Evolutionary conservation across 2,888 invertebrate species (phyloP).

Genomic region (Hypsopygia costalis): DNA sequence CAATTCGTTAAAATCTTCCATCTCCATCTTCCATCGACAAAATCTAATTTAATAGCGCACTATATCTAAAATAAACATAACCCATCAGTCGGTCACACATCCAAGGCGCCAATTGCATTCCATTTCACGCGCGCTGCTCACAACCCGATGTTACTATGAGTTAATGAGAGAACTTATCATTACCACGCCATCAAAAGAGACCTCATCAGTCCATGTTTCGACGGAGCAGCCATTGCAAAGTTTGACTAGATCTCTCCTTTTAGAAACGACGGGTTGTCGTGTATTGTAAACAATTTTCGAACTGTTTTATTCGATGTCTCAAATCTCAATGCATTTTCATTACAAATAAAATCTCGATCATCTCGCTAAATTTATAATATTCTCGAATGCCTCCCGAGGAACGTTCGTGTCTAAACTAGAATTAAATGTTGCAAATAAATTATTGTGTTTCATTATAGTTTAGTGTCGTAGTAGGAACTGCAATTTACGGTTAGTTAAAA

Average conservation of each 20-base stretch:
- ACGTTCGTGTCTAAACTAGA: conserved; percentile 35
- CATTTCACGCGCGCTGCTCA: conserved; percentile 33
- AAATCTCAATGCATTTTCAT: conserved; percentile 56
- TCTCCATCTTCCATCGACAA: conserved; percentile 1
- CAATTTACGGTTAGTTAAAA: conserved; percentile 57
- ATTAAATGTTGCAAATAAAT: conserved; percentile 50
- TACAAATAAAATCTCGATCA: conserved; percentile 29
- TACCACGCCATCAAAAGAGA: conserved; percentile 17
- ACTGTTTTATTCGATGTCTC: conserved; percentile 36
- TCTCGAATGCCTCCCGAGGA: conserved; percentile 45
- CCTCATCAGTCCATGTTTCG: conserved; percentile 8
- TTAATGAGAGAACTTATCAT: conserved; percentile 39
- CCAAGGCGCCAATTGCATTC: conserved; percentile 29
- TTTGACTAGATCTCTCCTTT: conserved; percentile 37
- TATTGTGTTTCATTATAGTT: conserved; percentile 52
- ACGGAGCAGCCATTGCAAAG: conserved; percentile 14
- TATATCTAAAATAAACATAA: conserved; percentile 10
- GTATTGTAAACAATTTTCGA: conserved; percentile 31
- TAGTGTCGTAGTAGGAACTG: conserved; percentile 73
- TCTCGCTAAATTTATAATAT: conserved; percentile 22
- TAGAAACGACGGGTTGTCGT: conserved; percentile 50
- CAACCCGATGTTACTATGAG: conserved; percentile 48
- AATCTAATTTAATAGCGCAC: conserved; percentile 4
- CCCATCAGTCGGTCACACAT: conserved; percentile 24
- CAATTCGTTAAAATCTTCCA: conserved; percentile 1